Evolutionary conservation across 2,888 invertebrate genomes (phyloP), one percentile per base, ranked within the genome.

Genomic region (Lycaena phlaeas): DNA sequence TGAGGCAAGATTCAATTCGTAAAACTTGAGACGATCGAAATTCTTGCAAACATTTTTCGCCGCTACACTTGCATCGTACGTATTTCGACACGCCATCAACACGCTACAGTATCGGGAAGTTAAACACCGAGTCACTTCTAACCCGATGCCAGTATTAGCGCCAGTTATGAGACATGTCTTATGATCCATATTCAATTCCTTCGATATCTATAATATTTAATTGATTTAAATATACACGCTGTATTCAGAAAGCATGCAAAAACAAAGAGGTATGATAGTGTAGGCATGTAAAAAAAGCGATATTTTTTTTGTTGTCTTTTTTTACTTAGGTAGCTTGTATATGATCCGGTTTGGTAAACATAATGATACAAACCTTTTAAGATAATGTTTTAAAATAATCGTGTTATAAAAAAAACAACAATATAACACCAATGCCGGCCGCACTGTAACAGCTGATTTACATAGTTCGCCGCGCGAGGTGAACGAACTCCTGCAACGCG

Each of bases 91-190:
- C 1, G 94, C 96, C 71, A 97, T 87, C 27, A 96, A 87, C 1
- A 98, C 91, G 36, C 88, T 88, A 61, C 96, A 95, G 9, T 94
- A 93, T 61, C 93, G 94, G 27, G 90, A 85, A 9, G 90, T 92
- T 44, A 98, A 70, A 2, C 94, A 92, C 47, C 90, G 87, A 0
- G 94, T 93, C 22, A 96, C 95, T 85, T 97, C 97, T 65, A 88
- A 90, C 9, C 97, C 98, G 55, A 98, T 96, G n/a, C 98, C 98
- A 53, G 90, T 87, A 71, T 94, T 97, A 0, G 94, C 94, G n/a
- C 98, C 98, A 9, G 98, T 98, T 26, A 98, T 87, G 7, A 98
- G 72, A 4, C 93, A 95, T 40, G 92, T 82, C 72, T 92, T 93
- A 2, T 91, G 90, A 34, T 90, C 88, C 45, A 98, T 79, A 68